Percentiles rank a stretch among this genome's conserved stretches.
phyloP scores from a whole-genome alignment of 2,888 invertebrate species.

The Caenorhabditis panamensis region DNA sequence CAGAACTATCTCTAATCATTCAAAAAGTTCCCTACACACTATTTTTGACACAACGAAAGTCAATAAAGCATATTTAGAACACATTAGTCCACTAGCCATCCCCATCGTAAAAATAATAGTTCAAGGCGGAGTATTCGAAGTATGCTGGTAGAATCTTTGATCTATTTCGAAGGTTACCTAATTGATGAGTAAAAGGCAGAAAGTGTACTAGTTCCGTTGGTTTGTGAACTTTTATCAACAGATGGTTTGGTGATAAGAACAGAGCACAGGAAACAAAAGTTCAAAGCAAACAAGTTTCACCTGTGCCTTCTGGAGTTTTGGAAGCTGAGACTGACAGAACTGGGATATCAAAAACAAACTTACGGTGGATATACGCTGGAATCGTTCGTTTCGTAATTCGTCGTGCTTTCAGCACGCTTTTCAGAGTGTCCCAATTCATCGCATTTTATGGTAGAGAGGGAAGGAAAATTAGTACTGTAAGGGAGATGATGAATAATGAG shows the following conservation, averaged over 20 bases:
- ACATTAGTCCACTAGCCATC: neutral
- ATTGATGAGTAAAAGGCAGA: neutral
- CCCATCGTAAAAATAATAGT: neutral
- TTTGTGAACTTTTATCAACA: constrained; percentile 16
- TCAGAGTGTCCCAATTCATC: constrained; percentile 63
- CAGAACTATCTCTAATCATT: neutral
- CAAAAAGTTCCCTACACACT: neutral
- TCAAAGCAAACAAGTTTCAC: constrained; percentile 4
- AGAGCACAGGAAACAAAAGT: neutral
- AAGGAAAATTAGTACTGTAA: constrained; percentile 36
- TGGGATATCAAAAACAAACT: constrained; percentile 17
- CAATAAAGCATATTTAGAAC: neutral
- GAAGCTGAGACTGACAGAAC: neutral
- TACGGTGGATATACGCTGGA: constrained; percentile 58
- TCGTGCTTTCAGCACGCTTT: constrained; percentile 49
- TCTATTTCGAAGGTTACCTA: neutral
- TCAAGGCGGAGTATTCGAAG: neutral
- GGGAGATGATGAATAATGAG: neutral
- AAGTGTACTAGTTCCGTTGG: constrained; percentile 11
- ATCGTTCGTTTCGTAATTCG: constrained; percentile 56
- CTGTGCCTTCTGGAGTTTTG: neutral
- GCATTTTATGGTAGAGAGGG: constrained; percentile 20
- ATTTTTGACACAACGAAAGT: neutral
- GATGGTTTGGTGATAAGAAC: neutral
- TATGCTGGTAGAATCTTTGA: neutral